phyloP scores from a whole-genome alignment of 37 sponge, comb jelly and placozoan genomes.

The Amphimedon queenslandica region DNA sequence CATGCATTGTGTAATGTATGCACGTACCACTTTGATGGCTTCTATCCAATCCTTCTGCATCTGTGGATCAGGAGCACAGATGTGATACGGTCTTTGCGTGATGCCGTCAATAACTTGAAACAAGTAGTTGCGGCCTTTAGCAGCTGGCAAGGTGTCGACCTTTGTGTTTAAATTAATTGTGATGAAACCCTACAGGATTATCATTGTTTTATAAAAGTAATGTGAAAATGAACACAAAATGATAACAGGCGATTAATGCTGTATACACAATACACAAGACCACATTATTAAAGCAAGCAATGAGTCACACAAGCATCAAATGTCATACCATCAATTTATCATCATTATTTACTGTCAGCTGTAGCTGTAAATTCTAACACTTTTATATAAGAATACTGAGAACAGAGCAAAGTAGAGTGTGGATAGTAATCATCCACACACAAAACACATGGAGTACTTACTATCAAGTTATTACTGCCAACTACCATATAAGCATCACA shows the following conservation, averaged over 20 bases:
- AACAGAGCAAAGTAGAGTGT: too few relatives aligned
- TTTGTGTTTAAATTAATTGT: conserved; percentile 12
- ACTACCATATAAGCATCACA: too few relatives aligned
- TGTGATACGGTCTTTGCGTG: conserved; percentile 15
- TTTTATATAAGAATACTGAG: too few relatives aligned
- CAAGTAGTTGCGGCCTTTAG: conserved; percentile 8
- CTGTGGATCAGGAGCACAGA: conserved; percentile 19
- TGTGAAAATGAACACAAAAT: not conserved
- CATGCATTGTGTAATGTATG: not conserved
- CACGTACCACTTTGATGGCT: conserved; percentile 37
- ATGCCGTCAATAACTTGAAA: conserved; percentile 36
- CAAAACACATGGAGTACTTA: too few relatives aligned
- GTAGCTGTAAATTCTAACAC: too few relatives aligned
- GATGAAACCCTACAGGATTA: conserved; percentile 22
- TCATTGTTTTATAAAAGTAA: not conserved
- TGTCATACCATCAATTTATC: too few relatives aligned
- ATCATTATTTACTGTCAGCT: too few relatives aligned
- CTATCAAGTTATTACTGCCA: too few relatives aligned
- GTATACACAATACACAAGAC: not conserved
- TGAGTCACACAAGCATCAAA: too few relatives aligned
- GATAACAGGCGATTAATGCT: not conserved
- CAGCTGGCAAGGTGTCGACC: conserved; percentile 20
- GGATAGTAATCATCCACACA: too few relatives aligned
- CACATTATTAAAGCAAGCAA: too few relatives aligned
- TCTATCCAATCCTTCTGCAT: conserved; percentile 36